Evolutionary conservation across 1,140 invertebrate species (phyloP), one percentile per base, ranked within the genome.

Genomic region (Paracyclopina nana): DNA sequence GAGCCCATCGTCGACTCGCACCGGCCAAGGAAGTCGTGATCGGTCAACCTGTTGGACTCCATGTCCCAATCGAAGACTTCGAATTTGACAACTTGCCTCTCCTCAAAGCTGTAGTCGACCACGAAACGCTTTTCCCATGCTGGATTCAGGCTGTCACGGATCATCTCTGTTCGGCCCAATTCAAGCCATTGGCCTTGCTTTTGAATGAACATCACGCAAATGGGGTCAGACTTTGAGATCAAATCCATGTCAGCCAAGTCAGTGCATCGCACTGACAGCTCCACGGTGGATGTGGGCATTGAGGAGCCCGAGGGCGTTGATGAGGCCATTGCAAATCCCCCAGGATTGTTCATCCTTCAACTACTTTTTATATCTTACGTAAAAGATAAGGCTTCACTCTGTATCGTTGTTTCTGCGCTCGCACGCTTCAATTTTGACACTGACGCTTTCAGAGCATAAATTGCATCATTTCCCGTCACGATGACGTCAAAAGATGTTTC

Each of bases 81-180:
- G 57, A 67, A 65, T 45, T 57, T 57, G 1, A 66, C 43, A 50
- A 58, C 57, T 40, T 60, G 59, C 53, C 58, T 54, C 58, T 70
- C 65, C 60, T 74, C 72, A 63, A 74, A 74, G 43, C 61, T 65
- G 55, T 72, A 72, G 40, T 70, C 60, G 16, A 72, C 56, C 8
- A 64, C 57, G 58, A 72, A 65, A 55, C 68, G 69, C 44, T 64
- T 67, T 1, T 65, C 61, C 65, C 69, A 72, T 56, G 70, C 63
- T 22, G 70, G 70, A 58, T 69, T 69, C 25, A 72, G 58, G 55
- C 61, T 66, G 57, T 72, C 68, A 58, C 62, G 62, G n/a, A 72
- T 65, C 24, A 62, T 60, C 56, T 72, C 70, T 9, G 70, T 72
- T 43, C 70, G 56, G 5, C 70, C 70, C 53, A 69, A 56, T 52